A percentile compares a stretch with the other conserved stretches of the same genome.
Conservation (phyloP, 2,797 vertebrate genomes). For the Poeciliopsis gracilis region DNA sequence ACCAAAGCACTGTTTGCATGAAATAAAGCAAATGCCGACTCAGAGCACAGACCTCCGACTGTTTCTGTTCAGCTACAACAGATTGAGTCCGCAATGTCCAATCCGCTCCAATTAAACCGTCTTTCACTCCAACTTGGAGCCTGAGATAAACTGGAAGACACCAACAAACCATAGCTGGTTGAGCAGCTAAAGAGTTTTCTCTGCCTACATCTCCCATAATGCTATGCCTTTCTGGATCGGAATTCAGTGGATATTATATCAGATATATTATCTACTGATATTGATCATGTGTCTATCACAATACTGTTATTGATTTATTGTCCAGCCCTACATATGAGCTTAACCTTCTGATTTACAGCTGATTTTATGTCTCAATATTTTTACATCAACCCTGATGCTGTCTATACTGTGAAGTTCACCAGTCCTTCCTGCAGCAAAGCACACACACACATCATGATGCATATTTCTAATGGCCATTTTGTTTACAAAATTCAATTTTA, state of each 20-base stretch:
- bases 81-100: neutral
- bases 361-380: neutral
- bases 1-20: conserved; percentile 17
- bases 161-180: too few relatives aligned
- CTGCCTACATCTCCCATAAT: too few relatives aligned
- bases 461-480: neutral
- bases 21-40: conserved; percentile 31
- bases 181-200: too few relatives aligned
- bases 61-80: conserved; percentile 3
- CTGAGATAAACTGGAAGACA: neutral
- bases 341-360: neutral
- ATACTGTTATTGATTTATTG: too few relatives aligned
- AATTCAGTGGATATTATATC: too few relatives aligned
- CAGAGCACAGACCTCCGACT: conserved; percentile 19
- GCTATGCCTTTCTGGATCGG: too few relatives aligned
- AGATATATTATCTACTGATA: too few relatives aligned
- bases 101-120: neutral
- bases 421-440: neutral
- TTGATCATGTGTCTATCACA: too few relatives aligned
- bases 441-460: neutral
- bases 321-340: neutral
- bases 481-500: neutral
- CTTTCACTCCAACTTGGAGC: neutral
- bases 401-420: neutral
- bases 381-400: neutral